Evolutionary conservation across 2,888 invertebrate genomes (phyloP).

Genomic region (Margaritifera margaritifera): DNA sequence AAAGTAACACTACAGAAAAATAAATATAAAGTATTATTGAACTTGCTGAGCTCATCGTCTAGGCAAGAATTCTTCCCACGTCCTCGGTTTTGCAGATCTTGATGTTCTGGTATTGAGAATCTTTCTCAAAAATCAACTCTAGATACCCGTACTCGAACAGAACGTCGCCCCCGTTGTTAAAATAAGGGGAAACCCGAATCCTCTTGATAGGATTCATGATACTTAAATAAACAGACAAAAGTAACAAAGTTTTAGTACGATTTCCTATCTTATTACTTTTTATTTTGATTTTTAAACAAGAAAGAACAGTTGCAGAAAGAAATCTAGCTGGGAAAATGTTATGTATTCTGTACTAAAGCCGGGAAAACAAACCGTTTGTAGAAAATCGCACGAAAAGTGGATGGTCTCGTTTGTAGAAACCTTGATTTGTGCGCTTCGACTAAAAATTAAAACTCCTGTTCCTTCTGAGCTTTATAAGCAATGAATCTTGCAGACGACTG

Average conservation of each 20-base stretch:
- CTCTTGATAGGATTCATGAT: slow-evolving; percentile 40
- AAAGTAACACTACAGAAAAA: no score
- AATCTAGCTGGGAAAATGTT: no score
- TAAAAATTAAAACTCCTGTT: no score
- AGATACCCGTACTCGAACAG: slow-evolving; percentile 93
- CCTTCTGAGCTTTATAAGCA: no score
- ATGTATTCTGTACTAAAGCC: no score
- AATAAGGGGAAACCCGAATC: slow-evolving; percentile 46
- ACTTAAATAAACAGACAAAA: slow-evolving; percentile 23
- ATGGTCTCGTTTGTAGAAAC: no score
- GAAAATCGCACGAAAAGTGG: no score
- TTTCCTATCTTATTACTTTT: not conserved
- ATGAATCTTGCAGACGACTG: no score
- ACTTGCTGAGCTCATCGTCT: slow-evolving; percentile 93
- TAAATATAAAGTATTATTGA: no score
- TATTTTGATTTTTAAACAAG: no score
- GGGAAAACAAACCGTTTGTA: no score
- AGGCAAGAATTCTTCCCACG: slow-evolving; percentile 92
- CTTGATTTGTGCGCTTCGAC: no score
- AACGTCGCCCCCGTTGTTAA: slow-evolving; percentile 82
- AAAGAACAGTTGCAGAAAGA: not conserved
- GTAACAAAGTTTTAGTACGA: not conserved
- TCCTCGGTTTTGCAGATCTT: slow-evolving; percentile 92
- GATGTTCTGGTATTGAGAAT: slow-evolving; percentile 90
- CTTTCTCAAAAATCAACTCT: slow-evolving; percentile 85